These are phyloP conservation scores for Ammodytes dubius DNA, from an alignment of 2,113 vertebrate genomes.

Conservation along the genomic window DNA sequence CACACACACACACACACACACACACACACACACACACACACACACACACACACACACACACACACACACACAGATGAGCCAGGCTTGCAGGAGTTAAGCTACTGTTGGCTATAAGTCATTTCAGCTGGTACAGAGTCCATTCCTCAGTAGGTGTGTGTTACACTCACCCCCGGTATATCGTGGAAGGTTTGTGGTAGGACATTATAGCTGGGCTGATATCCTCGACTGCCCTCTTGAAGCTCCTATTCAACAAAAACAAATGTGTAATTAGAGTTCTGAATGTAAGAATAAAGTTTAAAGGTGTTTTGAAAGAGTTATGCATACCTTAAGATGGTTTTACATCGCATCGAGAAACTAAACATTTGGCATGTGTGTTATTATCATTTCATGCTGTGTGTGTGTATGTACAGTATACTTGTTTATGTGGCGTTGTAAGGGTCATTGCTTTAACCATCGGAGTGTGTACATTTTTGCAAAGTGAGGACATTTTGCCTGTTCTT, in stretches of 20 bases:
- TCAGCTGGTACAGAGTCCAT: neutral
- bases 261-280: neutral
- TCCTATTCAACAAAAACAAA: slow-evolving; percentile 65
- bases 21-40: no score
- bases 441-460: no score
- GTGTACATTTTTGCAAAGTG: no score
- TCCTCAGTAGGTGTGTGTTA: neutral
- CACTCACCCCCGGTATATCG: slow-evolving; percentile 76
- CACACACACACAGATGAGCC: neutral
- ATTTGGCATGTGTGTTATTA: neutral
- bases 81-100: neutral
- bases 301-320: neutral
- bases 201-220: slow-evolving; percentile 78
- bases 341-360: neutral
- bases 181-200: slow-evolving; percentile 68
- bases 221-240: slow-evolving; percentile 71
- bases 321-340: neutral
- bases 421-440: no score
- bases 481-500: no score
- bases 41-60: no score
- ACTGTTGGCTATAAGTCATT: neutral
- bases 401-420: no score
- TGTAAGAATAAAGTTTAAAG: neutral
- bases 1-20: no score
- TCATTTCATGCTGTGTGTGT: neutral